These are phyloP conservation scores for Meghimatium bilineatum DNA, from an alignment of 2,888 invertebrate species.

Conservation along the genomic window DNA sequence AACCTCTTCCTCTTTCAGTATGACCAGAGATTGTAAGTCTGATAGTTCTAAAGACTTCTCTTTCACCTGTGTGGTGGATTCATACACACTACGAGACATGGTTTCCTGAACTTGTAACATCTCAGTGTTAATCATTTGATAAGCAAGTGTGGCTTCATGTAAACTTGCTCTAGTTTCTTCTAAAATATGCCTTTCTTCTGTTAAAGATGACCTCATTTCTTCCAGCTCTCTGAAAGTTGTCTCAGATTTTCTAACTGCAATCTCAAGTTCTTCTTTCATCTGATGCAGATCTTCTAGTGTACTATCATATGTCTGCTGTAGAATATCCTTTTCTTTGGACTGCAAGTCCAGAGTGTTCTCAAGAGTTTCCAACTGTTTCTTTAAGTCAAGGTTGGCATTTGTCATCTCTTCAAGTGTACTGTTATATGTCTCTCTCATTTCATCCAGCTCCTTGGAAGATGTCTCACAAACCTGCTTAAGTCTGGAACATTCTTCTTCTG, in stretches of 20 bases:
- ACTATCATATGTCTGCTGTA: too few species aligned
- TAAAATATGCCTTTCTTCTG: neutral
- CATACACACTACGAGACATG: constrained; percentile 5
- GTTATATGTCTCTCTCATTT: neutral
- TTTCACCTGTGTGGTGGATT: constrained; percentile 6
- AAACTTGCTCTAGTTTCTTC: neutral
- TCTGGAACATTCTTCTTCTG: constrained; percentile 14
- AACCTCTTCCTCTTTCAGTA: constrained; percentile 17
- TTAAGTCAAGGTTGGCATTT: neutral
- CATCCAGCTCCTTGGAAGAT: constrained; percentile 23
- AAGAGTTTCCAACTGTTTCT: constrained; percentile 19
- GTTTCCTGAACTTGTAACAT: constrained; percentile 24
- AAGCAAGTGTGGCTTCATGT: constrained; percentile 15
- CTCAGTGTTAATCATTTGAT: constrained; percentile 29
- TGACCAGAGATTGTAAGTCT: constrained; percentile 4
- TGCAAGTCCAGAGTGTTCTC: neutral
- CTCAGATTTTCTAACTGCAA: constrained; percentile 20
- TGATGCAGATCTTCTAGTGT: neutral
- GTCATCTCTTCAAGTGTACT: too few species aligned
- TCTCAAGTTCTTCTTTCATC: constrained; percentile 13
- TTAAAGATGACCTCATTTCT: neutral
- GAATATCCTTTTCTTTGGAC: constrained; percentile 2
- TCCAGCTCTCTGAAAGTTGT: constrained; percentile 25
- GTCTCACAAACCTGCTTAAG: constrained; percentile 29
- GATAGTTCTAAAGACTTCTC: constrained; percentile 26